These are phyloP conservation scores for Mormyrus iriodes DNA, from an alignment of 2,113 vertebrate genomes.

Conservation along the genomic window DNA sequence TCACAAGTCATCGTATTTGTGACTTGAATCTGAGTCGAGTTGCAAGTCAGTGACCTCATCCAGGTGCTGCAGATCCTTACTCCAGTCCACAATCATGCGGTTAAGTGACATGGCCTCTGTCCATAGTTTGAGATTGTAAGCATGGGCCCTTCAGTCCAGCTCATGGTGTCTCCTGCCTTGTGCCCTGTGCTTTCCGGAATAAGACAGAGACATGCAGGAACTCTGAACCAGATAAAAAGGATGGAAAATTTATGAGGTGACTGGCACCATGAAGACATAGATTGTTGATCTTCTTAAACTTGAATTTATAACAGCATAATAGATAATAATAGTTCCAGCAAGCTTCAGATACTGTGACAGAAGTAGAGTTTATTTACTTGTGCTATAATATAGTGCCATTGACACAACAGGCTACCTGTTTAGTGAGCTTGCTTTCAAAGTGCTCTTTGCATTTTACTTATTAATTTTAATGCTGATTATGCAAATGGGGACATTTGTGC, in stretches of 20 bases:
- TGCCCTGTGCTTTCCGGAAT: background rate
- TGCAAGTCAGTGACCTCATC: background rate
- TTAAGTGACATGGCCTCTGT: background rate
- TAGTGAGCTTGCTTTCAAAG: background rate
- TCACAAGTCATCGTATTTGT: background rate
- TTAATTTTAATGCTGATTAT: slow-evolving; percentile 11
- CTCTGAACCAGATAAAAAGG: background rate
- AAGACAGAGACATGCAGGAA: background rate
- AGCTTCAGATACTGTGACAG: background rate
- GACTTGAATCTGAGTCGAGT: background rate
- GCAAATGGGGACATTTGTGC: slow-evolving; percentile 4
- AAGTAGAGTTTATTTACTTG: background rate
- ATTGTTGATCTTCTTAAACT: background rate
- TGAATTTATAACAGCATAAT: background rate
- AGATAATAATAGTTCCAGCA: background rate
- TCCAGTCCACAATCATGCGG: background rate
- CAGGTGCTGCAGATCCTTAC: background rate
- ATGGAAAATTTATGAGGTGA: background rate
- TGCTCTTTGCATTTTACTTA: slow-evolving; percentile 1
- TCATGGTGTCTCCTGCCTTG: background rate
- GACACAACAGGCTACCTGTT: background rate
- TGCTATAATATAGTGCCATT: background rate
- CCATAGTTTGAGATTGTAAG: background rate
- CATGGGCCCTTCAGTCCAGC: background rate
- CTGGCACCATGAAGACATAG: background rate